Conservation (phyloP, 2,888 invertebrate species). For the Drosophila ezoana region DNA sequence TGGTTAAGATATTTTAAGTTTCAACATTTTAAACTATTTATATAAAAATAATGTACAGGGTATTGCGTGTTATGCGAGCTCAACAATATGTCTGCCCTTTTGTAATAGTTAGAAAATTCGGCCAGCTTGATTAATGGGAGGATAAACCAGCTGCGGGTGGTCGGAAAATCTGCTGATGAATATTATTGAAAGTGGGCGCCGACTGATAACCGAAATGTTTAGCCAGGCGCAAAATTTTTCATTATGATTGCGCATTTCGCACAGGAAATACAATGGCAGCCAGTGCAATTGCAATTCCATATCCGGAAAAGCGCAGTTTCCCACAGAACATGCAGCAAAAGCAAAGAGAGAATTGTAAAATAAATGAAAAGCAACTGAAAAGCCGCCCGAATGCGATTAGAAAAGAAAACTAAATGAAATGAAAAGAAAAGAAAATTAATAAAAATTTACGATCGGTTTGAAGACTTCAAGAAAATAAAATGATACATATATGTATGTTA, state of each 20-base stretch:
- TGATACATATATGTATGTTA: too few species aligned
- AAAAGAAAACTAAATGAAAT: too few species aligned
- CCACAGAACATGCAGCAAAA: not conserved
- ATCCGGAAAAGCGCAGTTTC: constrained; percentile 11
- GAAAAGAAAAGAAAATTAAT: too few species aligned
- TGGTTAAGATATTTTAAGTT: not conserved
- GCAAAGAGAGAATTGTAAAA: not conserved
- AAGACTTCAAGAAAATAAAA: too few species aligned
- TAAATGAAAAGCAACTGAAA: too few species aligned
- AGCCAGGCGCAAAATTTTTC: constrained; percentile 60
- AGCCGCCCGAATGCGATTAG: too few species aligned
- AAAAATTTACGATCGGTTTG: too few species aligned
- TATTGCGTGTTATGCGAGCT: not conserved
- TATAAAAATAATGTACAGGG: constrained; percentile 11
- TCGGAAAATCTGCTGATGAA: too few species aligned
- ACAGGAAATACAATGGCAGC: constrained; percentile 17
- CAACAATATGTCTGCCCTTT: not conserved
- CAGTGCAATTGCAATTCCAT: constrained; percentile 19
- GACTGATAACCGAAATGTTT: constrained; percentile 62
- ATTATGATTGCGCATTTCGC: constrained; percentile 27
- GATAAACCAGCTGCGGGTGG: not conserved
- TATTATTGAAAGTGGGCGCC: constrained; percentile 44
- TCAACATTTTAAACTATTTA: too few species aligned
- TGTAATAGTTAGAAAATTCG: constrained; percentile 10
- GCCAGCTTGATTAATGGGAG: constrained; percentile 29